Conservation (phyloP, 2,888 invertebrate genomes). For the Chironomus tentans region DNA sequence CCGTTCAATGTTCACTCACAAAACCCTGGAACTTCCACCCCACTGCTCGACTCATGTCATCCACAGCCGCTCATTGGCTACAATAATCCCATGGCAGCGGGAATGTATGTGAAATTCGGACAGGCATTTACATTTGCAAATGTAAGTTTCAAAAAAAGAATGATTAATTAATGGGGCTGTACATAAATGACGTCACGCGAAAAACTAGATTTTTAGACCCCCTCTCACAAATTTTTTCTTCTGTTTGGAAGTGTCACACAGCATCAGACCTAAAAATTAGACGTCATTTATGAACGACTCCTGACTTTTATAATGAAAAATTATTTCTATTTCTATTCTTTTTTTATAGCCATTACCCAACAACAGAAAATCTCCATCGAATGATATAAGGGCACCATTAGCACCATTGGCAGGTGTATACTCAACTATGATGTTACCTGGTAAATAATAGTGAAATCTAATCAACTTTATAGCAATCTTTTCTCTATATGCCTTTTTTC, state of each 20-base stretch:
- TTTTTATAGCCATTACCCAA: constrained; percentile 39
- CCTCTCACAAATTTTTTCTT: too few species aligned
- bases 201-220: too few species aligned
- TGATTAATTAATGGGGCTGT: background rate
- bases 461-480: background rate
- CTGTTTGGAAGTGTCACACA: too few species aligned
- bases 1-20: constrained; percentile 22
- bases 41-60: constrained; percentile 28
- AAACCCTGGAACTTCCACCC: constrained; percentile 7
- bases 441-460: constrained; percentile 31
- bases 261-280: too few species aligned
- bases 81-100: constrained; percentile 41
- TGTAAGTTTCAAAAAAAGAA: constrained; percentile 33
- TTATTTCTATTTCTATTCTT: background rate
- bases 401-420: constrained; percentile 41
- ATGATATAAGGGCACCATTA: constrained; percentile 39
- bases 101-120: constrained; percentile 43
- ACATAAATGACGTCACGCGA: too few species aligned
- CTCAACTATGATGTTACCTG: constrained; percentile 42
- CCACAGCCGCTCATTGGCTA: constrained; percentile 44
- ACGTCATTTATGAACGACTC: background rate
- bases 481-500: background rate
- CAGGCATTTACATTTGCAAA: constrained; percentile 41
- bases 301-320: background rate
- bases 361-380: constrained; percentile 41